Evolutionary conservation across 2,113 vertebrate species (phyloP).

Genomic region (Catharus fuscescens): DNA sequence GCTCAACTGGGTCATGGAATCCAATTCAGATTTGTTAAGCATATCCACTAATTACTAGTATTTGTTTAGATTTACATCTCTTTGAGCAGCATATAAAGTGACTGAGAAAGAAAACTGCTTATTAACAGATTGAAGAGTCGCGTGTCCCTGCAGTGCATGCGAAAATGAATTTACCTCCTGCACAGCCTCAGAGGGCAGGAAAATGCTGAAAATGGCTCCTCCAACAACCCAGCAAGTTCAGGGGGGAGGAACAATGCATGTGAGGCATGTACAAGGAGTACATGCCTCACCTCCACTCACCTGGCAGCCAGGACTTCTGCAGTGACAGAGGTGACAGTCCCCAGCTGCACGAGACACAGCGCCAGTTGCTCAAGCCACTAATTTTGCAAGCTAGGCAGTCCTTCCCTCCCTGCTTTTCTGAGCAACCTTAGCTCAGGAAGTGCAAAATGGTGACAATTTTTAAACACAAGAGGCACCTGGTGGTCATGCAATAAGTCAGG

Average conservation of each 20-base stretch:
- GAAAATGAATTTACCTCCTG: conserved; percentile 26
- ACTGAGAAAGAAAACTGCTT: background rate
- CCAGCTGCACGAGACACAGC: background rate
- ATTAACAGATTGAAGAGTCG: background rate
- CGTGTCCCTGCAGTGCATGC: background rate
- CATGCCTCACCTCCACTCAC: background rate
- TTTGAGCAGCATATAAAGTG: background rate
- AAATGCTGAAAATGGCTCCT: background rate
- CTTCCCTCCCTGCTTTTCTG: background rate
- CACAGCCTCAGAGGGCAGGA: background rate
- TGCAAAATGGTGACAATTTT: background rate
- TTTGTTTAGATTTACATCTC: conserved; percentile 16
- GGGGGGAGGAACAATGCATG: background rate
- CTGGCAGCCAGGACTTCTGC: background rate
- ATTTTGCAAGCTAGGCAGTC: background rate
- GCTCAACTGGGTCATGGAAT: background rate
- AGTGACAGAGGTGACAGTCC: background rate
- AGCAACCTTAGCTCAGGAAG: background rate
- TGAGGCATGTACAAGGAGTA: background rate
- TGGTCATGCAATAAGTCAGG: background rate
- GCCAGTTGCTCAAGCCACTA: background rate
- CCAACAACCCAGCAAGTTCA: background rate
- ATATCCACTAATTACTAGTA: background rate
- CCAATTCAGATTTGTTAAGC: background rate
- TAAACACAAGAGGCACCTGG: background rate